Evolutionary conservation across 2,888 invertebrate genomes (phyloP).

Genomic region (Caenorhabditis angaria): DNA sequence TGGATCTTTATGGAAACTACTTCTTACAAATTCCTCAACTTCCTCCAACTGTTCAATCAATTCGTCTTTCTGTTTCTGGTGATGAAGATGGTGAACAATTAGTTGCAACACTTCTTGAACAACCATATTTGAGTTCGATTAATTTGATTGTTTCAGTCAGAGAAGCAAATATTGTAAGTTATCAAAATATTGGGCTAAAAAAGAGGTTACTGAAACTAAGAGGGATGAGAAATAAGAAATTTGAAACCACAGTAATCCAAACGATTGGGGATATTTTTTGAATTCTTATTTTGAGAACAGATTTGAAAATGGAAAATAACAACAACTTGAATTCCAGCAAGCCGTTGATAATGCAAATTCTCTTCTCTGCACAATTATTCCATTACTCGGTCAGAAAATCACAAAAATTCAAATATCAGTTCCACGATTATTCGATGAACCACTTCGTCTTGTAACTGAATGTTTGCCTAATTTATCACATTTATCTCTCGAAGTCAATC

Average conservation of each 20-base stretch:
- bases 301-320: too few relatives aligned
- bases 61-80: slow-evolving; percentile 68
- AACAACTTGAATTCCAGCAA: slow-evolving; percentile 60
- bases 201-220: too few relatives aligned
- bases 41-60: slow-evolving; percentile 60
- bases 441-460: slow-evolving; percentile 56
- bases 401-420: slow-evolving; percentile 64
- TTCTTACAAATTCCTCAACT: slow-evolving; percentile 63
- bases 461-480: slow-evolving; percentile 60
- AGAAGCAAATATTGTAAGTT: slow-evolving; percentile 62
- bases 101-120: slow-evolving; percentile 45
- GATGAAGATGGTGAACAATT: slow-evolving; percentile 62
- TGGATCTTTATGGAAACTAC: slow-evolving; percentile 71
- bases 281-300: too few relatives aligned
- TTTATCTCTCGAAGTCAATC: slow-evolving; percentile 63
- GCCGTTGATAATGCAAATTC: slow-evolving; percentile 65
- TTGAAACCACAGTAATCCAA: too few relatives aligned
- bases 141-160: slow-evolving; percentile 62
- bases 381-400: slow-evolving; percentile 61
- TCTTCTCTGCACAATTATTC: slow-evolving; percentile 59
- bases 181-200: too few relatives aligned
- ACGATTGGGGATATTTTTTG: too few relatives aligned
- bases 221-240: too few relatives aligned
- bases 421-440: slow-evolving; percentile 61
- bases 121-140: slow-evolving; percentile 53